Evolutionary conservation across 1,140 invertebrate species (phyloP).

Genomic region (Nixonia krombeini): DNA sequence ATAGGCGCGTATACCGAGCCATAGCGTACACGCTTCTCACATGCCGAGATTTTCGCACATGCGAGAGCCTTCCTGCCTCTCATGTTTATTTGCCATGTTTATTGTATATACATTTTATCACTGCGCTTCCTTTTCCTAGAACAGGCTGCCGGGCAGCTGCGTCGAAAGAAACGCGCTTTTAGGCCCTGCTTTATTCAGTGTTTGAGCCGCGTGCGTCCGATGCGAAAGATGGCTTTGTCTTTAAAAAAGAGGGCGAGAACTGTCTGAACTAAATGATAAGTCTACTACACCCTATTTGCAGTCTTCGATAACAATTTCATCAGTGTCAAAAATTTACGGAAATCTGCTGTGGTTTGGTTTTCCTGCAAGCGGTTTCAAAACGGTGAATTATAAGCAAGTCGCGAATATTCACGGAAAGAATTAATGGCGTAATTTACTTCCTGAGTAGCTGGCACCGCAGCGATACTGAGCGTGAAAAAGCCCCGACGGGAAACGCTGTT

Average conservation of each 20-base stretch:
- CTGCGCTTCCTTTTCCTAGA: slow-evolving; percentile 30
- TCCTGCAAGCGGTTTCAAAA: no score
- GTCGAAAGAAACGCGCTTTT: no score
- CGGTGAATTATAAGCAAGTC: not conserved
- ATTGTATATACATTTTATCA: slow-evolving; percentile 9
- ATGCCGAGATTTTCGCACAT: slow-evolving; percentile 34
- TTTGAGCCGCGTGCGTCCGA: no score
- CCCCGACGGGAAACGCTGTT: slow-evolving; percentile 8
- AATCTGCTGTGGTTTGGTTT: no score
- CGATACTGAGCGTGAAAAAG: slow-evolving; percentile 5
- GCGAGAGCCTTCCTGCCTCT: slow-evolving; percentile 16
- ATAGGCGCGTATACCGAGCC: slow-evolving; percentile 38
- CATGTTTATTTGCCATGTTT: slow-evolving; percentile 30
- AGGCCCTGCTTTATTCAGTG: no score
- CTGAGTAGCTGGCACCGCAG: slow-evolving; percentile 6
- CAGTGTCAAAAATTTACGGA: no score
- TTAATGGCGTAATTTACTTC: slow-evolving; percentile 10
- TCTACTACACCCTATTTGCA: not conserved
- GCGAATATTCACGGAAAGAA: not conserved
- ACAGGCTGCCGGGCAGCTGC: slow-evolving; percentile 15
- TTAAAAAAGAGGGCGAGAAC: no score
- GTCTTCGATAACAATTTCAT: no score
- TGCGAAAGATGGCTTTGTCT: no score
- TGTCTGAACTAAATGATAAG: not conserved
- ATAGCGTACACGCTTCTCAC: slow-evolving; percentile 33